Evolutionary conservation across 1,140 invertebrate species (phyloP).

Genomic region (Pentalonia nigronervosa): DNA sequence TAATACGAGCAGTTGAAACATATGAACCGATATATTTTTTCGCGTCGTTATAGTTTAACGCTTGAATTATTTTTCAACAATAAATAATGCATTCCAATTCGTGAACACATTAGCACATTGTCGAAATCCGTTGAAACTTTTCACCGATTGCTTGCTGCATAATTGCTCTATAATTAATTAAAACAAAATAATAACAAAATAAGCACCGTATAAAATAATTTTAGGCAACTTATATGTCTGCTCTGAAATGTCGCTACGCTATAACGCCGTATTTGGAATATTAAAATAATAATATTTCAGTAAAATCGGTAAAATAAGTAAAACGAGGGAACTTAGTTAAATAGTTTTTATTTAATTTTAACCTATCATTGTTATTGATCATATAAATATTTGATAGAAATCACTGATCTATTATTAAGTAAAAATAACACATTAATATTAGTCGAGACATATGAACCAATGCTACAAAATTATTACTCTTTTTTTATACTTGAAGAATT

Average conservation of each 20-base stretch:
- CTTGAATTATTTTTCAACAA: neutral
- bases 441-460: neutral
- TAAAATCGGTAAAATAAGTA: neutral
- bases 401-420: neutral
- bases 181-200: neutral
- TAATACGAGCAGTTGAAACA: no score
- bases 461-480: neutral
- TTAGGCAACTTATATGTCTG: neutral
- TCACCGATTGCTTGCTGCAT: neutral
- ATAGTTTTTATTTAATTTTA: neutral
- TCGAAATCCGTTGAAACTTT: neutral
- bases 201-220: neutral
- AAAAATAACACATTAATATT: neutral
- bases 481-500: neutral
- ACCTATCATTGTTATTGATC: neutral
- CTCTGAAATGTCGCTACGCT: neutral
- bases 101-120: neutral
- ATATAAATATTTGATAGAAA: no score
- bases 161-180: neutral
- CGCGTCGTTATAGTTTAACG: neutral
- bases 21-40: neutral
- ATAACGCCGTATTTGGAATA: neutral
- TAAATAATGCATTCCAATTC: neutral
- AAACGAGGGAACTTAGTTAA: no score
- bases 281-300: neutral